Evolutionary conservation across 2,113 vertebrate species (phyloP).

Genomic region (Sigmodon hispidus): DNA sequence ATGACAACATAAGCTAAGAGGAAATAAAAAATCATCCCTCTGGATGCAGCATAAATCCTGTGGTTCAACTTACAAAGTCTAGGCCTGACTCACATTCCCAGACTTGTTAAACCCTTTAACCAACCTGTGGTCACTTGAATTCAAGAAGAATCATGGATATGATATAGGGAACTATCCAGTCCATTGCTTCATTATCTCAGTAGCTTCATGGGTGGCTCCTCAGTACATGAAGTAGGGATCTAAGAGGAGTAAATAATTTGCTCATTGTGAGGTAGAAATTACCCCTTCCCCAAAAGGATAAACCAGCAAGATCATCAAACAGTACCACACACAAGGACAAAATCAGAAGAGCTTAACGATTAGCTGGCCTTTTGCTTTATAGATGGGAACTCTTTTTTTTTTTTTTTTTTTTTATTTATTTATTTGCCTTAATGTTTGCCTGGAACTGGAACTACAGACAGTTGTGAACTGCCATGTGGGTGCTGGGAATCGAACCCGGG

Average conservation of each 20-base stretch:
- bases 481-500: too few relatives aligned
- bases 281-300: not conserved
- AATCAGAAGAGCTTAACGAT: not conserved
- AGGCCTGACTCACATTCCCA: conserved; percentile 67
- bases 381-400: not conserved
- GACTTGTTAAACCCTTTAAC: conserved; percentile 46
- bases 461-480: too few relatives aligned
- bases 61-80: conserved; percentile 47
- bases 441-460: too few relatives aligned
- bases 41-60: conserved; percentile 42
- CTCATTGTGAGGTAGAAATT: conserved; percentile 41
- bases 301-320: conserved; percentile 37
- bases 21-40: conserved; percentile 55
- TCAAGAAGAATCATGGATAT: conserved; percentile 43
- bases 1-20: conserved; percentile 21
- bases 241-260: conserved; percentile 42
- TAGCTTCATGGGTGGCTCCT: conserved; percentile 47
- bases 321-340: not conserved
- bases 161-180: conserved; percentile 29
- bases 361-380: conserved; percentile 26
- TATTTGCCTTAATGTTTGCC: too few relatives aligned
- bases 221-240: conserved; percentile 5
- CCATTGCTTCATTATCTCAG: conserved; percentile 49
- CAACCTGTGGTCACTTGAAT: not conserved
- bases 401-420: too few relatives aligned